Evolutionary conservation across 2,888 invertebrate species (phyloP), one percentile per base, ranked within the genome.

Genomic region (Cataglyphis cursor): DNA sequence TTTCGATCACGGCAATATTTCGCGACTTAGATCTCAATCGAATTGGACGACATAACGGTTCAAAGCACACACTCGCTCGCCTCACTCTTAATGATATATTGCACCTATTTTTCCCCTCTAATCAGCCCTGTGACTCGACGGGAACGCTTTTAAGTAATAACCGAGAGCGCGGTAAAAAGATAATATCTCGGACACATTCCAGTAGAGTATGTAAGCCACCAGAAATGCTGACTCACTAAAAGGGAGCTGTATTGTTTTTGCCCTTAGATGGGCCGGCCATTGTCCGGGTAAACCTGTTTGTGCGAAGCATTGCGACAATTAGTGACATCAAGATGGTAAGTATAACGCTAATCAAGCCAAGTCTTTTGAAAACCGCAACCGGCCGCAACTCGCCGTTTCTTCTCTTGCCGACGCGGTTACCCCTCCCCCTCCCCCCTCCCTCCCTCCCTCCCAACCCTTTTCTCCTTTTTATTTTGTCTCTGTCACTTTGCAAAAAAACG

Each of bases 301-400:
- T 99, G 96, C 97, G 99, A 97, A 98, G 98, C 97, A 98, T 99
- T 95, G 98, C 98, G 95, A 99, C 99, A 95, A 99, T 99, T 96
- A 99, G 99, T 97, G 99, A 99, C 97, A 99, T 98, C 96, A 99
- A 99, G 96, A 99, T 99, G 99, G 99, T 99, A 98, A 98, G 98
- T 98, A 95, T 93, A 90, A 89, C 86, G 78, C 78, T 72, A 72
- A 72, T 89, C 80, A 87, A 88, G 74, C 81, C 81, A 87, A 88
- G 78, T 85, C 89, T 87, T 82, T 89, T 72, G 70, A 74, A 75
- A 85, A 87, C 61, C 83, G 75, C 86, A 75, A 82, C 81, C 85
- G 88, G 82, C 76, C 85, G 89, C 85, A 85, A 84, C 28, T 76
- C 86, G 83, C 88, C 89, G 84, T 85, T 89, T 91, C 84, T 76